Conservation (phyloP, 2,113 vertebrate species). For the Thinocorus orbignyianus region DNA sequence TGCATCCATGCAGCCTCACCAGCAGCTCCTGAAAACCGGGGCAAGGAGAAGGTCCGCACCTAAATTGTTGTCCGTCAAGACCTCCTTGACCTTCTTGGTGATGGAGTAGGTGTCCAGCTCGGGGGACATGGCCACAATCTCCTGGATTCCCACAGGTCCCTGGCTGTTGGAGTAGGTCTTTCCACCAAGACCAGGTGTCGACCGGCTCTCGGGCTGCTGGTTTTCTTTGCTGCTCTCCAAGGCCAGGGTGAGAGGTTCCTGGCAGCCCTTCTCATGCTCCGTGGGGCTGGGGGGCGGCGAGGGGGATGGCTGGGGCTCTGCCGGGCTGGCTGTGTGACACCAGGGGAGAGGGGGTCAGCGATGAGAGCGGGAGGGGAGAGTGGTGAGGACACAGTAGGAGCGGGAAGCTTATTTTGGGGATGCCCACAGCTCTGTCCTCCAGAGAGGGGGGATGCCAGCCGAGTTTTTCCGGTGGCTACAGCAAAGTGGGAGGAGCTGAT, state of each 20-base stretch:
- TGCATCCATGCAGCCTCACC: neutral
- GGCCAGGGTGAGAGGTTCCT: slow-evolving; percentile 82
- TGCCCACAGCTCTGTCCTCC: neutral
- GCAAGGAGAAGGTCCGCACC: slow-evolving; percentile 72
- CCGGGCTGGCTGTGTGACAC: slow-evolving; percentile 82
- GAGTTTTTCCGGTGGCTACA: fast-evolving
- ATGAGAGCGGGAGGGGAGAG: neutral
- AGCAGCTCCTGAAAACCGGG: neutral
- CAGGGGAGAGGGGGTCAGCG: neutral
- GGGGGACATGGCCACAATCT: slow-evolving; percentile 94
- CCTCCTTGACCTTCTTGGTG: slow-evolving; percentile 98
- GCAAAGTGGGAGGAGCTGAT: neutral
- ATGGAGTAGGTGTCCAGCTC: slow-evolving; percentile 97
- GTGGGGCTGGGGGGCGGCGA: slow-evolving; percentile 82
- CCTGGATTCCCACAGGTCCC: slow-evolving; percentile 89
- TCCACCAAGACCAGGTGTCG: slow-evolving; percentile 55
- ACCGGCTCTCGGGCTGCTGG: slow-evolving; percentile 82
- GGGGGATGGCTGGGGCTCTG: slow-evolving; percentile 83
- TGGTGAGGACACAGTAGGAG: fast-evolving
- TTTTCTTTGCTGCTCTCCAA: slow-evolving; percentile 97
- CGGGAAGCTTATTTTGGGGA: neutral
- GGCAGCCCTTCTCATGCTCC: slow-evolving; percentile 69
- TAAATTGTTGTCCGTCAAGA: slow-evolving; percentile 97
- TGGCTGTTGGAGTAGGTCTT: slow-evolving; percentile 77
- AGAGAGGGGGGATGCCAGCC: neutral